Percentiles rank a stretch among this genome's conserved stretches.
phyloP scores from a whole-genome alignment of 2,888 invertebrate species.

The Cantharis rustica region DNA sequence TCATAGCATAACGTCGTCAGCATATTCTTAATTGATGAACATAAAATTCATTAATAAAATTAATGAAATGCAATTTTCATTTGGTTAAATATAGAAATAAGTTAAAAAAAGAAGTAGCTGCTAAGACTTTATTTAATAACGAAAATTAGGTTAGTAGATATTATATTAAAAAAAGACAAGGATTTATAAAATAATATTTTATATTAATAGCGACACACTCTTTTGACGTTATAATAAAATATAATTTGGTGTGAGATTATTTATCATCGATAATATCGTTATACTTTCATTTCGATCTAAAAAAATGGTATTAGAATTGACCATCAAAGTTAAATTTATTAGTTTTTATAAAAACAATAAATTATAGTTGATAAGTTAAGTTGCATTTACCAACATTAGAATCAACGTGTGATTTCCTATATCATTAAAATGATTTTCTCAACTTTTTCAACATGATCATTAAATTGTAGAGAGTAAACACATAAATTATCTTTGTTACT shows the following conservation, averaged over 20 bases:
- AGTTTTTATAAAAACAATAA: not conserved
- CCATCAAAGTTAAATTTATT: conserved; percentile 2
- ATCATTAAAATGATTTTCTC: conserved; percentile 5
- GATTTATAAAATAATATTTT: not conserved
- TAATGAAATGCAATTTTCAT: not conserved
- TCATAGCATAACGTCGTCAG: not conserved
- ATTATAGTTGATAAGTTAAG: conserved; percentile 4
- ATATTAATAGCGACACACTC: not conserved
- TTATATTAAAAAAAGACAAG: not conserved
- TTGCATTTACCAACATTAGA: not conserved
- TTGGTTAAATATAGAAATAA: not conserved
- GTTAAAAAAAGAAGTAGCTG: not conserved
- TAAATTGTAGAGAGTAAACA: conserved; percentile 7
- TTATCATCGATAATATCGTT: not conserved
- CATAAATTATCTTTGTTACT: conserved; percentile 10
- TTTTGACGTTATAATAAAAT: not conserved
- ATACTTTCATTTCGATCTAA: not conserved
- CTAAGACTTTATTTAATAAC: not conserved
- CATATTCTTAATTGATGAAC: not conserved
- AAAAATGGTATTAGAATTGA: not conserved
- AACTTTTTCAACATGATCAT: conserved; percentile 1
- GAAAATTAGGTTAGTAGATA: not conserved
- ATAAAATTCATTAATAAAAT: not conserved
- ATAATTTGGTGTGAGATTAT: not conserved
- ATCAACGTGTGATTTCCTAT: conserved; percentile 2